These are phyloP conservation scores for Ischnura elegans DNA, from an alignment of 2,888 invertebrate genomes.

Conservation along the genomic window DNA sequence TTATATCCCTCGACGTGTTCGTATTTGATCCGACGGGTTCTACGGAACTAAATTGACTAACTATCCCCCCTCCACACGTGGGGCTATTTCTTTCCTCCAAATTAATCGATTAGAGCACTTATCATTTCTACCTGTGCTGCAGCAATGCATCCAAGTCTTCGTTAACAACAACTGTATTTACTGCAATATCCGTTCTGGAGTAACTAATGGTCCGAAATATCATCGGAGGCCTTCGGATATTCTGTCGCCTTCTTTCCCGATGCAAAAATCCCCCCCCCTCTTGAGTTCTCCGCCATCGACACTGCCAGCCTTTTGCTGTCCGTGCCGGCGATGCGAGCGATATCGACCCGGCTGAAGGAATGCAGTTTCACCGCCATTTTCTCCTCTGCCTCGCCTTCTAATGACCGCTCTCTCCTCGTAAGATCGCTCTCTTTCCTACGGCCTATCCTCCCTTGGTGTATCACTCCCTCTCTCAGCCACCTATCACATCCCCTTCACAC, in stretches of 20 bases:
- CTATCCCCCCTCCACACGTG: too few relatives aligned
- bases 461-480: background rate
- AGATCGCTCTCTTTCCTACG: background rate
- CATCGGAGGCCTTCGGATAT: background rate
- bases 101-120: too few relatives aligned
- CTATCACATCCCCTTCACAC: background rate
- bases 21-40: too few relatives aligned
- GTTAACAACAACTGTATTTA: too few relatives aligned
- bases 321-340: background rate
- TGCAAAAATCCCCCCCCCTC: background rate
- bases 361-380: conserved; percentile 26
- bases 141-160: too few relatives aligned
- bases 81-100: too few relatives aligned
- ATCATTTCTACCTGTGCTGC: too few relatives aligned
- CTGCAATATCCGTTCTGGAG: too few relatives aligned
- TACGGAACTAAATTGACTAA: too few relatives aligned
- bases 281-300: background rate
- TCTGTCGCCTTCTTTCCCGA: background rate
- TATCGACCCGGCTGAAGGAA: conserved; percentile 13
- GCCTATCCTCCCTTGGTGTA: too few relatives aligned
- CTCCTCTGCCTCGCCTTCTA: background rate
- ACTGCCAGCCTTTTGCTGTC: background rate
- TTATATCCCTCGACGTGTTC: too few relatives aligned
- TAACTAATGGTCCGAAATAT: too few relatives aligned
- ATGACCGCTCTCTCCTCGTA: conserved; percentile 21